Evolutionary conservation across 2,888 invertebrate species (phyloP).

Genomic region (Odiellus spinosus): DNA sequence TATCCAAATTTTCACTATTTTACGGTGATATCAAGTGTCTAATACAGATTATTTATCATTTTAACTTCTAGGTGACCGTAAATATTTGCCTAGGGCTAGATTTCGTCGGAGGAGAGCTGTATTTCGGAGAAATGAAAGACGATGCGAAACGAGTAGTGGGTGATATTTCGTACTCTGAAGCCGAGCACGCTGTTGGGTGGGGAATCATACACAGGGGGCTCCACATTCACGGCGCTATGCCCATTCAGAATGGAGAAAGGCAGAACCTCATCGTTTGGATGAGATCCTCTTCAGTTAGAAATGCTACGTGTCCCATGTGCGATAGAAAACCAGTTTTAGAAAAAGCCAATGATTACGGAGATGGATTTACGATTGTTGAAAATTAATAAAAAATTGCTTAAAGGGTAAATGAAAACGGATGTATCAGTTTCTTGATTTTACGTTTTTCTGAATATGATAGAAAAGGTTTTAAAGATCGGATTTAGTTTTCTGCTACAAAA

Average conservation of each 20-base stretch:
- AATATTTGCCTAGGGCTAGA: conserved; percentile 31
- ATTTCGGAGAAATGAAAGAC: conserved; percentile 28
- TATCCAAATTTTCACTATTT: no score
- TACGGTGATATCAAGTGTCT: no score
- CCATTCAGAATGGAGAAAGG: conserved; percentile 28
- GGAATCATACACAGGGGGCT: conserved; percentile 32
- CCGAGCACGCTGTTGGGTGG: conserved; percentile 22
- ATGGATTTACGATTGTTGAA: conserved; percentile 25
- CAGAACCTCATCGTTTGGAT: conserved; percentile 34
- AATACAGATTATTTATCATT: no score
- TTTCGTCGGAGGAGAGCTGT: conserved; percentile 30
- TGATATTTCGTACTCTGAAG: neutral
- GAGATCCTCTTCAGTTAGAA: conserved; percentile 31
- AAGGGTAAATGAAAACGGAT: no score
- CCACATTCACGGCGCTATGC: conserved; percentile 31
- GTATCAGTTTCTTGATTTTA: no score
- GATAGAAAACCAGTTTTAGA: conserved; percentile 25
- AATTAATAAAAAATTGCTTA: no score
- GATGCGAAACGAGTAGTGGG: conserved; percentile 6
- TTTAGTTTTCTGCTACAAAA: no score
- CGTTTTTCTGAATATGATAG: no score
- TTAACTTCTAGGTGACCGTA: conserved; percentile 30
- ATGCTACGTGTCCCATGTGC: conserved; percentile 33
- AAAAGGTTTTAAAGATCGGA: no score
- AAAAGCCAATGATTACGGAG: conserved; percentile 21